Conservation (phyloP, 1,140 invertebrate species). For the Bradynema listronoti region DNA sequence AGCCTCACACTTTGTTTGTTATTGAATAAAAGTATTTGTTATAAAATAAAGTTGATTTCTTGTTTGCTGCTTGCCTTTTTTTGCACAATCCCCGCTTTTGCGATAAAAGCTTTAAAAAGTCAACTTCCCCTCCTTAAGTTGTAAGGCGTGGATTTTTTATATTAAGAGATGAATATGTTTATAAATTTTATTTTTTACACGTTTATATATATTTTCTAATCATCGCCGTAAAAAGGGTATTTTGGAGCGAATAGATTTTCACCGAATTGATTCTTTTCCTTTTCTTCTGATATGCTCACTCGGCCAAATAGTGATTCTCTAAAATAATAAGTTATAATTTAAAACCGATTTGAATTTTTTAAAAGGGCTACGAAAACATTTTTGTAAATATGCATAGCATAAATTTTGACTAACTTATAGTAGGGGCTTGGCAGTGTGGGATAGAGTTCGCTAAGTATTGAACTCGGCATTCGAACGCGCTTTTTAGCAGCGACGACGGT, state of each 20-base stretch:
- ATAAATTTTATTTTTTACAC: too few relatives aligned
- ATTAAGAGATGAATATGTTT: too few relatives aligned
- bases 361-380: constrained; percentile 5
- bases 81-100: too few relatives aligned
- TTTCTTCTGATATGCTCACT: constrained; percentile 53
- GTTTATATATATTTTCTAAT: too few relatives aligned
- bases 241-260: constrained; percentile 49
- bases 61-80: too few relatives aligned
- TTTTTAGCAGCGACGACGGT: constrained; percentile 41
- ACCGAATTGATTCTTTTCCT: constrained; percentile 50
- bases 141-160: too few relatives aligned
- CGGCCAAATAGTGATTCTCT: constrained; percentile 55
- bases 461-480: constrained; percentile 54
- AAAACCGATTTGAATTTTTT: constrained; percentile 3
- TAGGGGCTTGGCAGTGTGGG: constrained; percentile 52
- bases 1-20: too few relatives aligned
- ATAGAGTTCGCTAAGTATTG: constrained; percentile 53
- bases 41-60: too few relatives aligned
- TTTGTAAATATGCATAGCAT: constrained; percentile 10
- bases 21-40: too few relatives aligned
- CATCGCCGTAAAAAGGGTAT: constrained; percentile 55
- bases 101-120: too few relatives aligned
- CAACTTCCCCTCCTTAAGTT: too few relatives aligned
- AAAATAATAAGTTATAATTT: constrained; percentile 11
- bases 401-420: constrained; percentile 42